A percentile compares a stretch with the other conserved stretches of the same genome.
These are phyloP conservation scores for Rhyacophila brunnea DNA, from an alignment of 1,140 invertebrate species.

Conservation along the genomic window DNA sequence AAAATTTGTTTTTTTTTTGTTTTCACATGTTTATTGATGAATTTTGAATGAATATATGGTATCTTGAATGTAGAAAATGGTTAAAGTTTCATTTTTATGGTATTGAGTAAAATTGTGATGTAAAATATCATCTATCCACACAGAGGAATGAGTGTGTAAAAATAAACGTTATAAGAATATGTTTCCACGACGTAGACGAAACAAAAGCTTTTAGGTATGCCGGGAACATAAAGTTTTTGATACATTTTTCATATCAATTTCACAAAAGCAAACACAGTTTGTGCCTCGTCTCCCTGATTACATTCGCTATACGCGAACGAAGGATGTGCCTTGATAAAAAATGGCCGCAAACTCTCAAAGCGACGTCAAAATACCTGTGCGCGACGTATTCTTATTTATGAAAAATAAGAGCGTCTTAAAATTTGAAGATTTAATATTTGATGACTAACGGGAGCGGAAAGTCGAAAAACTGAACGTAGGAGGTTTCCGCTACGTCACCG, in stretches of 20 bases:
- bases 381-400: conserved; percentile 14
- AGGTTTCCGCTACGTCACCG: conserved; percentile 29
- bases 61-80: no score
- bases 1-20: no score
- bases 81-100: no score
- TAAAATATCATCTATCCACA: no score
- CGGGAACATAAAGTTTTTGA: not conserved
- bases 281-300: conserved; percentile 17
- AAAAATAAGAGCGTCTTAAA: conserved; percentile 22
- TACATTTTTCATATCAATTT: conserved; percentile 17
- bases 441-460: conserved; percentile 27
- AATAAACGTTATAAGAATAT: no score
- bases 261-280: conserved; percentile 15
- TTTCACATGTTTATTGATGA: no score
- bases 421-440: conserved; percentile 34
- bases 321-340: conserved; percentile 17
- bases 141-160: no score
- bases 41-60: no score
- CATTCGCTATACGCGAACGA: not conserved
- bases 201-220: conserved; percentile 1
- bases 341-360: conserved; percentile 14
- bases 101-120: no score
- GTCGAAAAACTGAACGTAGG: conserved; percentile 12
- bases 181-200: conserved; percentile 1
- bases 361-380: conserved; percentile 4